Percentiles rank a stretch among this genome's conserved stretches.
Conservation (phyloP, 1,140 invertebrate genomes). For the Leptoteleia sp. region DNA sequence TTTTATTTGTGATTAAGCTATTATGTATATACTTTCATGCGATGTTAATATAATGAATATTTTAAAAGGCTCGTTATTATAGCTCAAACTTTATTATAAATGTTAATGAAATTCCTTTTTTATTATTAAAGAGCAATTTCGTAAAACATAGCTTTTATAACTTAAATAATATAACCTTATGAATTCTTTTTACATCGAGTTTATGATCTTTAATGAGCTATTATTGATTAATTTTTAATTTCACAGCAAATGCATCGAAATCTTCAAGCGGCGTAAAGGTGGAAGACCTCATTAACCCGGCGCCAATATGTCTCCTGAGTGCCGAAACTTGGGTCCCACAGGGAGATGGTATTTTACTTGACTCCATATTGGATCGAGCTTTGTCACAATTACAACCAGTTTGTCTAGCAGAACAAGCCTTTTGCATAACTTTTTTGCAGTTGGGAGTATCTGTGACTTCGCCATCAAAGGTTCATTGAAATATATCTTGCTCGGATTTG, state of each 20-base stretch:
- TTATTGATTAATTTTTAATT: conserved; percentile 28
- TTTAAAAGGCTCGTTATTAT: too few relatives aligned
- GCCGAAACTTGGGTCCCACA: conserved; percentile 75
- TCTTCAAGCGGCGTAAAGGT: conserved; percentile 71
- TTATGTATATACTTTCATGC: too few relatives aligned
- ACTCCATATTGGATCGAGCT: conserved; percentile 89
- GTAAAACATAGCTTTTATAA: too few relatives aligned
- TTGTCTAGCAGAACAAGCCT: conserved; percentile 96
- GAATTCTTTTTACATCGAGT: too few relatives aligned
- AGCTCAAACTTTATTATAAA: too few relatives aligned
- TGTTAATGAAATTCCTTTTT: too few relatives aligned
- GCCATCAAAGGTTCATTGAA: conserved; percentile 74
- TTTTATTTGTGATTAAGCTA: too few relatives aligned
- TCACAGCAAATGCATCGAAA: conserved; percentile 70
- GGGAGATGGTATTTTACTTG: conserved; percentile 79
- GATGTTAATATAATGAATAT: too few relatives aligned
- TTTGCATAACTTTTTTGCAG: conserved; percentile 96
- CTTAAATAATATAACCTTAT: too few relatives aligned
- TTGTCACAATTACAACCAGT: conserved; percentile 94
- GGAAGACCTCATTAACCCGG: conserved; percentile 75
- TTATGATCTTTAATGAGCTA: too few relatives aligned
- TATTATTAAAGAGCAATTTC: too few relatives aligned
- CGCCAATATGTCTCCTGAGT: conserved; percentile 76
- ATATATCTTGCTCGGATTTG: not conserved
- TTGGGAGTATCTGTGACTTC: conserved; percentile 84